Percentiles rank a stretch among this genome's conserved stretches.
These are phyloP conservation scores for Corythoichthys intestinalis DNA, from an alignment of 2,113 vertebrate species.

Conservation along the genomic window DNA sequence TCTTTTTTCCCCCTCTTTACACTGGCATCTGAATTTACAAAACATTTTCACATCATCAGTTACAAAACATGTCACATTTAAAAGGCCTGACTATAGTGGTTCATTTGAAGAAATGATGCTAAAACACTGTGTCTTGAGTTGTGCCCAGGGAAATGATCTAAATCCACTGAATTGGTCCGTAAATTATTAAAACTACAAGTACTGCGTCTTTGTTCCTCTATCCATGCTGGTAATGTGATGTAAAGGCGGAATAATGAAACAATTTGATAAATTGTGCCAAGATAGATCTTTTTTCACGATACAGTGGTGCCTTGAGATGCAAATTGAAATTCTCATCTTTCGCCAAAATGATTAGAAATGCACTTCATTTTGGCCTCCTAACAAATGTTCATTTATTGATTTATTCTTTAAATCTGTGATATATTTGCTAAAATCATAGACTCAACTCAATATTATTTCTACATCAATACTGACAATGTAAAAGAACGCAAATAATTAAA, in stretches of 20 bases:
- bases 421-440: too few species aligned
- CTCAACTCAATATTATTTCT: too few species aligned
- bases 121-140: neutral
- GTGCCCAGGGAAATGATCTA: neutral
- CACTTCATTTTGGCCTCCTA: too few species aligned
- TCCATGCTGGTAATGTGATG: neutral
- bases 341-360: too few species aligned
- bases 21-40: conserved; percentile 77
- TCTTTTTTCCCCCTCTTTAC: conserved; percentile 57
- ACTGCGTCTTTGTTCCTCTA: neutral
- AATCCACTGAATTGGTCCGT: neutral
- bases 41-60: conserved; percentile 59
- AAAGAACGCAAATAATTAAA: too few species aligned
- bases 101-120: conserved; percentile 33
- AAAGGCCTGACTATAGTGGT: conserved; percentile 57
- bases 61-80: conserved; percentile 64
- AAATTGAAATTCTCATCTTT: conserved; percentile 3
- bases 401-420: too few species aligned
- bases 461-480: too few species aligned
- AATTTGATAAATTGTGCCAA: neutral
- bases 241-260: neutral
- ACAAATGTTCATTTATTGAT: too few species aligned
- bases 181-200: neutral
- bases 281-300: neutral
- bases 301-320: conserved; percentile 37